Percentiles rank a stretch among this genome's conserved stretches.
Evolutionary conservation across 2,888 invertebrate genomes (phyloP).

Genomic region (Oxyscelio sp.): DNA sequence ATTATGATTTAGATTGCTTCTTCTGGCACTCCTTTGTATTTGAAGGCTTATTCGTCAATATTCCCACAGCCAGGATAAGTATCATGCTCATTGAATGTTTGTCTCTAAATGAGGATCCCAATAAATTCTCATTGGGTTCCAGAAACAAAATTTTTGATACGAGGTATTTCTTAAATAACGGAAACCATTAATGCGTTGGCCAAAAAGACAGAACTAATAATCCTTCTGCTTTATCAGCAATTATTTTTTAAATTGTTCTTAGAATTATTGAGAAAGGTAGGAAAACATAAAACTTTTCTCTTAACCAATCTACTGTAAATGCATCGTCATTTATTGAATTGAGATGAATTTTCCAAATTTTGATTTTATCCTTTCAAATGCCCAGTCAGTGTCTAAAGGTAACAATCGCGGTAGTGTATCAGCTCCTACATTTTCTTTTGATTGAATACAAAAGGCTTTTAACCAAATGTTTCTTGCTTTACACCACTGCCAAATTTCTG

Average conservation of each 20-base stretch:
- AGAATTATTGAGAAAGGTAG: constrained; percentile 55
- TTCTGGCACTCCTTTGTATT: constrained; percentile 64
- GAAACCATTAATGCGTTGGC: constrained; percentile 82
- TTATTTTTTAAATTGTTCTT: constrained; percentile 65
- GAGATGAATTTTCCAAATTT: constrained; percentile 76
- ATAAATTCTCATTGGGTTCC: constrained; percentile 54
- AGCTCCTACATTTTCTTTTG: constrained; percentile 29
- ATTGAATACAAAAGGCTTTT: constrained; percentile 34
- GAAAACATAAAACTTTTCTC: constrained; percentile 78
- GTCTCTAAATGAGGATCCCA: constrained; percentile 74
- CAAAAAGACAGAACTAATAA: constrained; percentile 71
- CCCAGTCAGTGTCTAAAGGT: constrained; percentile 35
- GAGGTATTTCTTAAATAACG: constrained; percentile 73
- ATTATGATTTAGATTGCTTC: constrained; percentile 34
- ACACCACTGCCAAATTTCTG: constrained; percentile 59
- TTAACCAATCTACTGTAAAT: constrained; percentile 74
- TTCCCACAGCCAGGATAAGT: constrained; percentile 81
- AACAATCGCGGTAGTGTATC: constrained; percentile 26
- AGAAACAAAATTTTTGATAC: constrained; percentile 63
- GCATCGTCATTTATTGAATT: constrained; percentile 76
- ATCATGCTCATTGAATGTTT: constrained; percentile 74
- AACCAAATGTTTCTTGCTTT: constrained; percentile 36
- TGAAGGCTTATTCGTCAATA: constrained; percentile 77
- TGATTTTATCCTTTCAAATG: constrained; percentile 50
- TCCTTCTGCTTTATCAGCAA: constrained; percentile 74